phyloP scores from a whole-genome alignment of 92 coral and sea anemone genomes.

The Phenganax stokvisi region DNA sequence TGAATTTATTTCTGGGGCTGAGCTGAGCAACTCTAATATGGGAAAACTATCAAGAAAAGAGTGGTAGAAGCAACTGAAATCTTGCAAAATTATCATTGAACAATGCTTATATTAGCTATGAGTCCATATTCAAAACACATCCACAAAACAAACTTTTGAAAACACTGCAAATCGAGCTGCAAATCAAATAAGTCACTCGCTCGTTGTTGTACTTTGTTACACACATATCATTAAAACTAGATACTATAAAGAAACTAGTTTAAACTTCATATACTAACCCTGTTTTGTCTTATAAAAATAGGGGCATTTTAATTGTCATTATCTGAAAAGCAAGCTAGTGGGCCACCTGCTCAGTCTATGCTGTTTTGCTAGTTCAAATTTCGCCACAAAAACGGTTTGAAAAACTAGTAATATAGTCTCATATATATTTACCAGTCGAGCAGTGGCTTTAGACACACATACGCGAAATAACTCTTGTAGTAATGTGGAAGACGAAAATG shows the following conservation, averaged over 20 bases:
- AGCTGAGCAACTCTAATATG: no score
- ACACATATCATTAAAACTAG: neutral
- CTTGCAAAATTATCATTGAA: neutral
- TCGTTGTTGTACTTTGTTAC: neutral
- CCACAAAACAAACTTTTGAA: neutral
- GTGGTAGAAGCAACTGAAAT: neutral
- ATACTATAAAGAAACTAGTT: neutral
- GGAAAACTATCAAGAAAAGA: no score
- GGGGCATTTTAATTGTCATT: neutral
- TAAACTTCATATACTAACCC: neutral
- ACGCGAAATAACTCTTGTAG: neutral
- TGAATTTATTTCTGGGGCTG: no score
- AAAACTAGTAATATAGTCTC: neutral
- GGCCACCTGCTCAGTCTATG: neutral
- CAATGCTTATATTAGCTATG: neutral
- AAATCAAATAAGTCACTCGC: slow-evolving; percentile 5
- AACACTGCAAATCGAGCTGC: neutral
- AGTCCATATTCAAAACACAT: slow-evolving; percentile 12
- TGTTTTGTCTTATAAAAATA: neutral
- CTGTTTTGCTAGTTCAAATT: neutral
- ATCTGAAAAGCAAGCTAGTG: neutral
- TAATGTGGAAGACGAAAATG: no score
- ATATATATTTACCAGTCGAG: neutral
- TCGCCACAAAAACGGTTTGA: neutral
- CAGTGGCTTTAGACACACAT: neutral